Evolutionary conservation across 2,797 vertebrate genomes (phyloP), one percentile per base, ranked within the genome.

Genomic region (Cheirogaleus major): DNA sequence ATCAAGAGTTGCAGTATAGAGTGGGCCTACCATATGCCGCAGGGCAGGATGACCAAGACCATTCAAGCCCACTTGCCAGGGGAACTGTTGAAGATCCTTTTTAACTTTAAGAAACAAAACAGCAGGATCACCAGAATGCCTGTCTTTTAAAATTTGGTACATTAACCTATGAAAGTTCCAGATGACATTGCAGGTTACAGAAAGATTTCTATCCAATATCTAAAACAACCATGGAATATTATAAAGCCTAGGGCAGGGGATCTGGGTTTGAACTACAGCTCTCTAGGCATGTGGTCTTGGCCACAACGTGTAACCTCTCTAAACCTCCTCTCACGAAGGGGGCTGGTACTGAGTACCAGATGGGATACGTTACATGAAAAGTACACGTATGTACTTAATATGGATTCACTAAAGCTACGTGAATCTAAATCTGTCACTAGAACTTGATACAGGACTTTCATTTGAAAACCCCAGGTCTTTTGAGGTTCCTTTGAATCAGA

Each of bases 381-480:
- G 12, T 18, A 11, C 10, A 79, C 27, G 4, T 10, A 23, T 20
- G 35, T 23, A 30, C 45, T n/a, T 30, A 76, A n/a, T n/a, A 15
- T 4, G 6, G 7, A n/a, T 45, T 79, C 11, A 70, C 32, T 50
- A 41, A 32, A 35, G 8, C 9, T 30, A 4, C 27, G 6, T 75
- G 55, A 52, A 7, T 72, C 67, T 82, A 59, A 81, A 22, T 82
- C 43, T 75, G 55, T 61, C 67, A 10, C n/a, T 59, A 5, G 13
- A 85, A 67, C 13, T 83, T 48, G 45, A 67, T 57, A 15, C 1
- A 12, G 20, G 25, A 14, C 27, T 81, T 94, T n/a, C 8, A 13
- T 65, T 17, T 41, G 41, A 91, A 83, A 96, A 30, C 5, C n/a
- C 52, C 41, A 67, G 13, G 10, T 45, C 79, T 79, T 48, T 69